These are phyloP conservation scores for Gastrophryne carolinensis DNA, from an alignment of 2,797 vertebrate species.

Conservation along the genomic window DNA sequence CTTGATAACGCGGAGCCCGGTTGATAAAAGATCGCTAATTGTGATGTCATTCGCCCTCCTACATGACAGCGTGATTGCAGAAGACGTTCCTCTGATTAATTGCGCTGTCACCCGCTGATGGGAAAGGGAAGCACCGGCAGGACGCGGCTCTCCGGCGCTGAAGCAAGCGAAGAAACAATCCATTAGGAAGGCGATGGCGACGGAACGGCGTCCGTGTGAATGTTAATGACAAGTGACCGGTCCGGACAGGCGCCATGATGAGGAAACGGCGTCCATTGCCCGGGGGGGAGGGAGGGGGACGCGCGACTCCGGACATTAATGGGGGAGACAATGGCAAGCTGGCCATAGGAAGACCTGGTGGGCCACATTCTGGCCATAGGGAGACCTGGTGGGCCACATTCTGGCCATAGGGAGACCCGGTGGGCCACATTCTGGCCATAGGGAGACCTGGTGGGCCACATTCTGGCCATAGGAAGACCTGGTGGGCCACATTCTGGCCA, in stretches of 20 bases:
- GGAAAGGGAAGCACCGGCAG: not conserved
- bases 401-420: no score
- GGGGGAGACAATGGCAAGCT: no score
- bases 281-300: no score
- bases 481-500: no score
- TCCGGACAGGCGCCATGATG: not conserved
- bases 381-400: no score
- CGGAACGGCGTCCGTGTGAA: not conserved
- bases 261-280: constrained; percentile 14
- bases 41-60: not conserved
- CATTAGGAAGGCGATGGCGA: not conserved
- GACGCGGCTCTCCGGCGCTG: not conserved
- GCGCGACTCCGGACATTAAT: no score
- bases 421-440: no score
- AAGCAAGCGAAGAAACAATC: not conserved
- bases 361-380: no score
- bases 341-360: no score
- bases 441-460: no score
- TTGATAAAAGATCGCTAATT: not conserved
- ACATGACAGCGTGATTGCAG: not conserved
- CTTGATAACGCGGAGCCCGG: no score
- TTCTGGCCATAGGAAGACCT: no score
- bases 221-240: constrained; percentile 14
- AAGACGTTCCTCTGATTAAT: constrained; percentile 24
- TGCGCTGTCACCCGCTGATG: constrained; percentile 15